These are phyloP conservation scores for Megalops cyprinoides DNA, from an alignment of 2,797 vertebrate species.

Conservation along the genomic window DNA sequence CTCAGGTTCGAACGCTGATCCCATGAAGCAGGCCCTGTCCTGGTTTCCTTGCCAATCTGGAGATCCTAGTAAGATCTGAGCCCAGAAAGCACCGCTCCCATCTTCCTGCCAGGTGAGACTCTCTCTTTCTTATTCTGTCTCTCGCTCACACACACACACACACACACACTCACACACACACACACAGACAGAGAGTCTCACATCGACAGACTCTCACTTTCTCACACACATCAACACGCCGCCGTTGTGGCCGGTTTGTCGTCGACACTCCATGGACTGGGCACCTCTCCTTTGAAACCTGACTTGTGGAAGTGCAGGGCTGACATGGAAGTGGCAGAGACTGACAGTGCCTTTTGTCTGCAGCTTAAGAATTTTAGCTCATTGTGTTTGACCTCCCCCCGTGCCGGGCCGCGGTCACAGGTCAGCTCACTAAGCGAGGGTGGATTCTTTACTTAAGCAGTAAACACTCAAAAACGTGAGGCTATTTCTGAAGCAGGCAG, in stretches of 20 bases:
- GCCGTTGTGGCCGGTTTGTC: no score
- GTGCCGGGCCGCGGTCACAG: no score
- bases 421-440: not conserved
- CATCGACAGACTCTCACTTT: not conserved
- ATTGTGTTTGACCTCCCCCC: not conserved
- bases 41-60: not conserved
- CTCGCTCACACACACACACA: not conserved
- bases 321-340: constrained; percentile 16
- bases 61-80: not conserved
- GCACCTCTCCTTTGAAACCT: not conserved
- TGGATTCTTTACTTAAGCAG: not conserved
- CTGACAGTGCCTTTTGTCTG: not conserved
- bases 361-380: not conserved
- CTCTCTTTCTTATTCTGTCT: not conserved
- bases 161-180: not conserved
- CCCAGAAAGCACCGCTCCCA: not conserved
- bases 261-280: not conserved
- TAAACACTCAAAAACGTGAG: constrained; percentile 1
- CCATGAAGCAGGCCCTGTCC: not conserved
- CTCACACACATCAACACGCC: not conserved
- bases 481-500: not conserved
- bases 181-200: not conserved
- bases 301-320: not conserved
- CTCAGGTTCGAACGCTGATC: not conserved
- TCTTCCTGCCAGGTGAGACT: constrained; percentile 3